phyloP scores from a whole-genome alignment of 2,888 invertebrate genomes.

The Zygothrica quintamaculata region DNA sequence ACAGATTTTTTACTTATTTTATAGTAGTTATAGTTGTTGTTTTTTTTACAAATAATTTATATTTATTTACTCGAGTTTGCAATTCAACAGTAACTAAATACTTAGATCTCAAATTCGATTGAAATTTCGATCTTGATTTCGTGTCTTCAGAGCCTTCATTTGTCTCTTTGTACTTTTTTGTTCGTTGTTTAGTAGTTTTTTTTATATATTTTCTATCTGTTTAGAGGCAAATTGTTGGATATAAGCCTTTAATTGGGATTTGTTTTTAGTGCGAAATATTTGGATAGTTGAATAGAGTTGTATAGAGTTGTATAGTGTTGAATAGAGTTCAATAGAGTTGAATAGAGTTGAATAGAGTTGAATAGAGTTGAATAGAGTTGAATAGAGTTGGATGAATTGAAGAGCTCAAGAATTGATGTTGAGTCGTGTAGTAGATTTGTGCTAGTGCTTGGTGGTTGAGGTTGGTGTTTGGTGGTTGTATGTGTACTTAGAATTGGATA shows the following conservation, averaged over 20 bases:
- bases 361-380: too few species aligned
- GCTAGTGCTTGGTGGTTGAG: conserved; percentile 15
- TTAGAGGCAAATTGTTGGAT: conserved; percentile 31
- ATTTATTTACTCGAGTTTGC: conserved; percentile 72
- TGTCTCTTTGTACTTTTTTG: conserved; percentile 82
- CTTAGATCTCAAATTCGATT: conserved; percentile 53
- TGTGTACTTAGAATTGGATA: conserved; percentile 21
- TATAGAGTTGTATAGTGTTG: too few species aligned
- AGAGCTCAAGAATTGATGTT: conserved; percentile 1
- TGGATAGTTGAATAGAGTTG: conserved; percentile 40
- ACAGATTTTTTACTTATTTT: conserved; percentile 16
- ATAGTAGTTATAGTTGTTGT: conserved; percentile 3
- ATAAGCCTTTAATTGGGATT: conserved; percentile 54
- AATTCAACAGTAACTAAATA: conserved; percentile 79
- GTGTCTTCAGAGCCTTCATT: conserved; percentile 68
- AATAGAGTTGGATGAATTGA: conserved; percentile 22
- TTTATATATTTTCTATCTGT: too few species aligned
- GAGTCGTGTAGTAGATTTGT: too few species aligned
- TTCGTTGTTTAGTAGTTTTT: conserved; percentile 61
- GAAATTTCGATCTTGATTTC: conserved; percentile 32
- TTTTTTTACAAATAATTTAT: conserved; percentile 74
- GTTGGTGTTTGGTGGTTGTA: conserved; percentile 29
- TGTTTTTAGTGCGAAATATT: conserved; percentile 53
- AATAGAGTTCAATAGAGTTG: too few species aligned
- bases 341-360: too few species aligned